Conservation (phyloP, 2,888 invertebrate species). For the Catocala fraxini region DNA sequence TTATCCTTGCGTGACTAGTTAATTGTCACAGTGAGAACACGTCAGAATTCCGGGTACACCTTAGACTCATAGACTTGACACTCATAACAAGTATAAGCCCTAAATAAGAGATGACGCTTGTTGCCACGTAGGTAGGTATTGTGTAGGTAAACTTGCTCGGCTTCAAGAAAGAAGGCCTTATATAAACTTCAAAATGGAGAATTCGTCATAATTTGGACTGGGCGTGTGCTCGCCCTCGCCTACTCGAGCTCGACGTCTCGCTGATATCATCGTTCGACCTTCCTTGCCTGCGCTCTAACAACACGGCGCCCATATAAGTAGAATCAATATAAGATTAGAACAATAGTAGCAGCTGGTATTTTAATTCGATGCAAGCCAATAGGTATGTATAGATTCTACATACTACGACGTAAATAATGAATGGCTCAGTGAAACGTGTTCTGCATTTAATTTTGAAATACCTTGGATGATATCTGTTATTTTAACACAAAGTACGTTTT, state of each 20-base stretch:
- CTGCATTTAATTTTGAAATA: no score
- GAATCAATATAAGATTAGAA: constrained; percentile 25
- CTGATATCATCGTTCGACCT: constrained; percentile 53
- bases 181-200: constrained; percentile 26
- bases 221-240: constrained; percentile 47
- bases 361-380: neutral
- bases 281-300: constrained; percentile 38
- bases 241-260: constrained; percentile 38
- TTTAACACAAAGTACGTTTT: no score
- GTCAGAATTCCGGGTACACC: constrained; percentile 4
- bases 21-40: neutral
- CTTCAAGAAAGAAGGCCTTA: constrained; percentile 28
- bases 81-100: neutral
- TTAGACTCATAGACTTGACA: constrained; percentile 17
- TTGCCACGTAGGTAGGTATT: neutral
- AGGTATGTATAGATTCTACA: neutral
- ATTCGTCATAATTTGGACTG: constrained; percentile 48
- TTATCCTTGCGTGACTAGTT: constrained; percentile 6
- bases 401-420: no score
- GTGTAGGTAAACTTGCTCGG: constrained; percentile 19
- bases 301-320: constrained; percentile 28
- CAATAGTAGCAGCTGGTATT: constrained; percentile 15
- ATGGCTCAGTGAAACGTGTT: no score
- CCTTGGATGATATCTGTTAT: no score
- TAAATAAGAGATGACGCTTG: neutral